Evolutionary conservation across 1,140 invertebrate species (phyloP).

Genomic region (Microplitis demolitor): DNA sequence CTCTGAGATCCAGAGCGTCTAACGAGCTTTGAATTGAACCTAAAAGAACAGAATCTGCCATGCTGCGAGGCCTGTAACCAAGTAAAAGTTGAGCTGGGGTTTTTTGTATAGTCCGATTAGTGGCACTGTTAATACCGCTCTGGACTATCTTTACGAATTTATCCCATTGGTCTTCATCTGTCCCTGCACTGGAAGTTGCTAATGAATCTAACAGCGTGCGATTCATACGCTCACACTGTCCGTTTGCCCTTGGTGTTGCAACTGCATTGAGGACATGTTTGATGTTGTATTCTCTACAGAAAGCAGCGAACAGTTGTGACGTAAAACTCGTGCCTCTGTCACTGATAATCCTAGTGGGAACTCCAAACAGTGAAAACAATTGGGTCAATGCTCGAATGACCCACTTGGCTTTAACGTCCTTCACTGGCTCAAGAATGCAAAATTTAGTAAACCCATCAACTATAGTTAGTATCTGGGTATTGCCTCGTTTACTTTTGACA

Average conservation of each 20-base stretch:
- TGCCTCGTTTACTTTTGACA: conserved; percentile 23
- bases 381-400: conserved; percentile 29
- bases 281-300: conserved; percentile 36
- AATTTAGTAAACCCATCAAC: conserved; percentile 46
- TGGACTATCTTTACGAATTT: neutral
- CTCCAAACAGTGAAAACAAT: conserved; percentile 31
- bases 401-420: conserved; percentile 29
- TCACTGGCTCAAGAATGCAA: conserved; percentile 39
- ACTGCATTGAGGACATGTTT: conserved; percentile 43
- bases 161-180: conserved; percentile 1
- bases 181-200: neutral
- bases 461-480: conserved; percentile 35
- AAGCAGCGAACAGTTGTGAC: conserved; percentile 32
- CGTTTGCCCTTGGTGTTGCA: conserved; percentile 41
- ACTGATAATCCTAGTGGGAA: conserved; percentile 36
- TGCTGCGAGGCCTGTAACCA: conserved; percentile 30
- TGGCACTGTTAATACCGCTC: conserved; percentile 38
- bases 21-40: conserved; percentile 29
- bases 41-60: conserved; percentile 28
- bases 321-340: conserved; percentile 47
- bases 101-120: conserved; percentile 34
- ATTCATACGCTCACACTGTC: conserved; percentile 15
- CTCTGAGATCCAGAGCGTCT: conserved; percentile 23
- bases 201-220: neutral
- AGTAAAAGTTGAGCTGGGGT: conserved; percentile 45